phyloP scores from a whole-genome alignment of 2,888 invertebrate genomes.

The Onthophagus sagittarius region DNA sequence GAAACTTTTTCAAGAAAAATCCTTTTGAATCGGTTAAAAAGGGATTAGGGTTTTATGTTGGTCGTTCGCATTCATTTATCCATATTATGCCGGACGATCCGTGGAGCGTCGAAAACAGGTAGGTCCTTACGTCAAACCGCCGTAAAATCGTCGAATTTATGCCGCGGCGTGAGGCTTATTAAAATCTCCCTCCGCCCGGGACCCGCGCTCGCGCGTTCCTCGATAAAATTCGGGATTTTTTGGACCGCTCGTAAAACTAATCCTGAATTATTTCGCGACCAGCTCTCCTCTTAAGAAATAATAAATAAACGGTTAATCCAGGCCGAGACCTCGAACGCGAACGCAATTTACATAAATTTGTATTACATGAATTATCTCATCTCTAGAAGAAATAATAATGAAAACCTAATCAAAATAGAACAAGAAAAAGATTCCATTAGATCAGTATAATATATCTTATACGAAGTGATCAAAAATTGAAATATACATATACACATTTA shows the following conservation, averaged over 20 bases:
- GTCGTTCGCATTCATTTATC: background rate
- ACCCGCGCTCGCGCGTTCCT: constrained; percentile 1
- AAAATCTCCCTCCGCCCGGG: background rate
- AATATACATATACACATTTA: too few species aligned
- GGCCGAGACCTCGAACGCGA: constrained; percentile 20
- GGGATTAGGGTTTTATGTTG: background rate
- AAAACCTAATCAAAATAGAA: background rate
- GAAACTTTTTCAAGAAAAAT: background rate
- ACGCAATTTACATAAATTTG: constrained; percentile 29
- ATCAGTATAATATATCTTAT: too few species aligned
- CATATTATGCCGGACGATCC: background rate
- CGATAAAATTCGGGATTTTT: background rate
- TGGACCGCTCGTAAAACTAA: background rate
- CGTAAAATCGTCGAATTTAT: background rate
- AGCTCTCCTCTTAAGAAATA: constrained; percentile 4
- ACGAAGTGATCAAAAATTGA: too few species aligned
- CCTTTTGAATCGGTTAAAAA: background rate
- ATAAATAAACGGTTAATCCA: constrained; percentile 27
- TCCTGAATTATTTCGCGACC: background rate
- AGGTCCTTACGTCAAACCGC: background rate
- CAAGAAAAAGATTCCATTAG: too few species aligned
- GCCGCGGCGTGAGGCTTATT: background rate
- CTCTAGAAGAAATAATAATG: background rate
- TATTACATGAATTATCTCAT: constrained; percentile 26
- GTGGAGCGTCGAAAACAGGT: background rate